Base-by-base conservation (phyloP, 2,113 vertebrate species). In the Lepus timidus region DNA sequence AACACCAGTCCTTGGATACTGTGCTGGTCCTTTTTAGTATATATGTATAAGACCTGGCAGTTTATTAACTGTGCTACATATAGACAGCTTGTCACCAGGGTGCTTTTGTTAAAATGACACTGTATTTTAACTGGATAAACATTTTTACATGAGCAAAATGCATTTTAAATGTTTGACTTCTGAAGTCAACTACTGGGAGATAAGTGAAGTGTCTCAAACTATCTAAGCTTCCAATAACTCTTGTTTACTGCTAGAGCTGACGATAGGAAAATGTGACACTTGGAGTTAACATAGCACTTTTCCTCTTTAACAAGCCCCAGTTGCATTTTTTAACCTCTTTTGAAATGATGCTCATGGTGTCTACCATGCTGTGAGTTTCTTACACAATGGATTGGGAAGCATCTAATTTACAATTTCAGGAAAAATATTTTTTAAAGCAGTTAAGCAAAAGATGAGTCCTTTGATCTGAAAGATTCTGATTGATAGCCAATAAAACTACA, bases 61-160 rank as follows among this genome's bases (percentile, higher is more conserved):
- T 85, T 96, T 85, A 92, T 96, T 97, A 95, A 96, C 71, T 76
- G 83, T 83, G 67, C 64, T 71, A 9, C 84, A 96, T 91, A 95
- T 83, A 90, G 94, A 82, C 22, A 93, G 79, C 64, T 96, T 89
- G 49, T 87, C 64, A 61, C 83, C 36, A 49, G 61, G 86, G 95
- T 7, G 92, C 95, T 95, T 95, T 49, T 96, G 89, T 62, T 96
- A 93, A 76, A 89, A 88, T 0, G 36, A 91, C 76, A 51, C 4
- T 67, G 33, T 14, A 67, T 95, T 97, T 92, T 96, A 97, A 96
- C 92, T 29, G 22, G 83, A 94, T 74, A 97, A 93, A 96, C 83
- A 83, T 81, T 97, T 96, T 49, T 33, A 93, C 44, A 61, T 0
- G 1, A 96, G 76, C 75, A 97, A 97, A 98, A 97, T 12, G 51